Evolutionary conservation across 1,140 invertebrate species (phyloP), one percentile per base, ranked within the genome.

Genomic region (Lucilia sericata): DNA sequence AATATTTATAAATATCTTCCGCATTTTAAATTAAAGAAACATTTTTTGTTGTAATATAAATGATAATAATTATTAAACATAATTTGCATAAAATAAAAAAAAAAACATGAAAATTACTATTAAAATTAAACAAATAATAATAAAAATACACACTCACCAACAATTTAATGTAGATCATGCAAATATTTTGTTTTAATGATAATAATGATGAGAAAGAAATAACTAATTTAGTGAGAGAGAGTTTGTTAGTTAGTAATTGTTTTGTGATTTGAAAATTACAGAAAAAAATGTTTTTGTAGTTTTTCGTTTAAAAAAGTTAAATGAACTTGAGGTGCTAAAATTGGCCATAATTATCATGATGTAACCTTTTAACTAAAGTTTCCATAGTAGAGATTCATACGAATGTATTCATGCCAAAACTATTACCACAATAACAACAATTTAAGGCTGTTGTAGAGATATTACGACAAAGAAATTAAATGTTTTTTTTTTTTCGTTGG

Each of bases 311-410:
- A 42, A n/a, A 21, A 21, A 70, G 65, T 70, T 51, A 80, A 80
- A 80, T 80, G 76, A 80, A 80, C 76, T 80, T 80, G 76, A 80
- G 76, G 76, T 80, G 76, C 47, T 80, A 49, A 80, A 80, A 80
- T 80, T 80, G 76, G 17, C 76, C 76, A 80, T 80, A 80, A 80
- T 80, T 80, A 80, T 49, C 42, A 80, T 70, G 65, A 70, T 70
- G 65, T 70, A 70, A 70, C 65, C 65, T 70, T 70, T 70, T 70
- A 21, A 10, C 65, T 70, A 21, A 70, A 70, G 10, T 17, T 55
- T 55, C 25, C 51, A 55, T 55, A 2, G 42, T 10, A 42, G 42
- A 42, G 2, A 30, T 30, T 42, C 10, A 10, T 42, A 60, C 17
- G n/a, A 60, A 17, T 14, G 42, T 42, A 42, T 42, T 42, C 13